These are phyloP conservation scores for Cettia cetti DNA, from an alignment of 2,113 vertebrate genomes.

Conservation along the genomic window DNA sequence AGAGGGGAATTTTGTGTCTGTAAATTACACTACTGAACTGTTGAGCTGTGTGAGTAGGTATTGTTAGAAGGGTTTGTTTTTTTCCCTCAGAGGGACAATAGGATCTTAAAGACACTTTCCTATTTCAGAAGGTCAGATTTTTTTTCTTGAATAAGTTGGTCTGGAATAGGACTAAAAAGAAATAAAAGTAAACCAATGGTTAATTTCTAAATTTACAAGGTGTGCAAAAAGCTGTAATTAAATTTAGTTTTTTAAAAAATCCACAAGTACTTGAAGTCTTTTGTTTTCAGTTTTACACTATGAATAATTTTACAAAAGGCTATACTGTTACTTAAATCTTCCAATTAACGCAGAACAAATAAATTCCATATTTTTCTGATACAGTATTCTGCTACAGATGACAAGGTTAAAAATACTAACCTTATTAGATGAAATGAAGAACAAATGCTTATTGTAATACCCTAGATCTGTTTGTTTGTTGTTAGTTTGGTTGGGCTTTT, in stretches of 20 bases:
- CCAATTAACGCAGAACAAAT: background rate
- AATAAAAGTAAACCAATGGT: background rate
- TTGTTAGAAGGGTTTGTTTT: rapidly evolving
- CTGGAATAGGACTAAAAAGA: background rate
- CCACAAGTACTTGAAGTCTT: background rate
- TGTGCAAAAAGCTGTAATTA: background rate
- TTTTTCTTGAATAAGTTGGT: background rate
- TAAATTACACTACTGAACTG: background rate
- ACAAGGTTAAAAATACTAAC: background rate
- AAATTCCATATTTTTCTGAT: background rate
- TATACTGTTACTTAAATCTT: background rate
- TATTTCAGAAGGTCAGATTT: background rate
- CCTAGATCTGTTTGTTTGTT: background rate
- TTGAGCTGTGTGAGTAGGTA: background rate
- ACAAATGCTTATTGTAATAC: background rate
- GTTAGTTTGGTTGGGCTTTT: background rate
- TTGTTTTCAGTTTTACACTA: background rate
- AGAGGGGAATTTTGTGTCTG: background rate
- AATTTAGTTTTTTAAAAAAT: background rate
- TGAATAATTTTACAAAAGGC: background rate
- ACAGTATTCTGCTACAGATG: background rate
- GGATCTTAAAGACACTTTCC: background rate
- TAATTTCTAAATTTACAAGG: background rate
- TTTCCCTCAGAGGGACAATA: background rate
- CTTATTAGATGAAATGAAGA: background rate